Percentiles rank a stretch among this genome's conserved stretches.
Conservation (phyloP, 2,113 vertebrate genomes). For the Callorhinus ursinus region DNA sequence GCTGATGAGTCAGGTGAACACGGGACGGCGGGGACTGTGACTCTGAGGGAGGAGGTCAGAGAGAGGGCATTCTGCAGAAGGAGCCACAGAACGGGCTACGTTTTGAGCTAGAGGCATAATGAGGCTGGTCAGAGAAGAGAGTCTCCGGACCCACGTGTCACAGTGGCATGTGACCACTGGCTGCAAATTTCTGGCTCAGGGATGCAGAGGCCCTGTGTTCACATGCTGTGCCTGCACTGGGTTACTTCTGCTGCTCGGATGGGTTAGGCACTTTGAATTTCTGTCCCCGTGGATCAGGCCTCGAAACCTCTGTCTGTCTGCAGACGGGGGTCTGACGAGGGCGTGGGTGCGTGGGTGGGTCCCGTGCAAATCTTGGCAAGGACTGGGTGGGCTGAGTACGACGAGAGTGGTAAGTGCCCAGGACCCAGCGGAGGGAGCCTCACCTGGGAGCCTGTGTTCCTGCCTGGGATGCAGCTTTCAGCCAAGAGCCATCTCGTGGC, state of each 20-base stretch:
- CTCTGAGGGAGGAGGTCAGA: background rate
- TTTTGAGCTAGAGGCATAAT: background rate
- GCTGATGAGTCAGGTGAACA: background rate
- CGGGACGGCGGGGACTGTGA: background rate
- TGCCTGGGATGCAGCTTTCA: background rate
- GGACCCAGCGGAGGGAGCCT: background rate
- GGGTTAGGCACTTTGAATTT: background rate
- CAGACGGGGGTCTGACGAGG: background rate
- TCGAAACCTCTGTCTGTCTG: background rate
- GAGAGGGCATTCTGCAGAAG: background rate
- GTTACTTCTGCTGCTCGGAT: background rate
- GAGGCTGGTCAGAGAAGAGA: background rate
- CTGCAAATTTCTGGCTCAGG: background rate
- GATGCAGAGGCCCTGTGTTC: background rate
- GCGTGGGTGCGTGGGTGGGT: background rate
- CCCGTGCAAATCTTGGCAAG: background rate
- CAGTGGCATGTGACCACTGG: rapidly evolving
- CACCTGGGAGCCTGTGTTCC: background rate
- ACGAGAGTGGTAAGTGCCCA: background rate
- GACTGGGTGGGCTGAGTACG: no score
- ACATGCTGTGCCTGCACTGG: rapidly evolving
- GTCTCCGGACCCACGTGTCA: background rate
- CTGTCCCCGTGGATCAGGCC: background rate
- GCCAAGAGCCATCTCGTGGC: background rate
- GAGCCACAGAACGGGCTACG: background rate